A percentile compares a stretch with the other conserved stretches of the same genome.
phyloP scores from a whole-genome alignment of 2,113 vertebrate genomes.

The Oreocharis arfaki region DNA sequence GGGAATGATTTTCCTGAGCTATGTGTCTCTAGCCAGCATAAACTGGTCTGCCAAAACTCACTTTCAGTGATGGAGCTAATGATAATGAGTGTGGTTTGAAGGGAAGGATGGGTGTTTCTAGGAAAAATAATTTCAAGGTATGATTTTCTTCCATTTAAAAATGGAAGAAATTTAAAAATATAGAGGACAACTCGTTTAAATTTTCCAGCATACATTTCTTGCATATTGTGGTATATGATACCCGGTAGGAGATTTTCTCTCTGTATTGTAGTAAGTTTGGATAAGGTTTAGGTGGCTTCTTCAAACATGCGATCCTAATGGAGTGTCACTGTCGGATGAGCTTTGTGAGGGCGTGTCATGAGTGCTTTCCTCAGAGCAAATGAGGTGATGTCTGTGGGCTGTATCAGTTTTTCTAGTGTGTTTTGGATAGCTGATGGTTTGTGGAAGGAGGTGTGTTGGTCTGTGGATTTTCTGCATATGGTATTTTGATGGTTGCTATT shows the following conservation, averaged over 20 bases:
- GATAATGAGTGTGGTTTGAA: neutral
- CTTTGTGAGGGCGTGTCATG: neutral
- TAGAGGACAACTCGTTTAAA: neutral
- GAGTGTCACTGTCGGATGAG: neutral
- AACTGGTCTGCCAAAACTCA: neutral
- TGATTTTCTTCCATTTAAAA: neutral
- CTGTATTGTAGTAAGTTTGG: neutral
- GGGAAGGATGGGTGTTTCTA: neutral
- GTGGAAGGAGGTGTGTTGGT: slow-evolving; percentile 64
- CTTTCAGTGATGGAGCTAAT: neutral
- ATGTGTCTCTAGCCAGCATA: neutral
- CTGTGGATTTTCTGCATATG: slow-evolving; percentile 67
- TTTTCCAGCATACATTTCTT: neutral
- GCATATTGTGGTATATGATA: neutral
- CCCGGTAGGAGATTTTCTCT: neutral
- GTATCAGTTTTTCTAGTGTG: slow-evolving; percentile 45
- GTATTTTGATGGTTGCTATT: slow-evolving; percentile 62
- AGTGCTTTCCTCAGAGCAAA: slow-evolving; percentile 39
- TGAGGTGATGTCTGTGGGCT: slow-evolving; percentile 58
- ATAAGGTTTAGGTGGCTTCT: slow-evolving; percentile 3
- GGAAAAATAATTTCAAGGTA: neutral
- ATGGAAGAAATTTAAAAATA: too few relatives aligned
- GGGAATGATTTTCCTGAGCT: neutral
- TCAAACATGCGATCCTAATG: neutral
- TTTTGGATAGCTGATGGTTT: slow-evolving; percentile 54